phyloP scores from a whole-genome alignment of 2,113 vertebrate species.

The Hyla sarda region DNA sequence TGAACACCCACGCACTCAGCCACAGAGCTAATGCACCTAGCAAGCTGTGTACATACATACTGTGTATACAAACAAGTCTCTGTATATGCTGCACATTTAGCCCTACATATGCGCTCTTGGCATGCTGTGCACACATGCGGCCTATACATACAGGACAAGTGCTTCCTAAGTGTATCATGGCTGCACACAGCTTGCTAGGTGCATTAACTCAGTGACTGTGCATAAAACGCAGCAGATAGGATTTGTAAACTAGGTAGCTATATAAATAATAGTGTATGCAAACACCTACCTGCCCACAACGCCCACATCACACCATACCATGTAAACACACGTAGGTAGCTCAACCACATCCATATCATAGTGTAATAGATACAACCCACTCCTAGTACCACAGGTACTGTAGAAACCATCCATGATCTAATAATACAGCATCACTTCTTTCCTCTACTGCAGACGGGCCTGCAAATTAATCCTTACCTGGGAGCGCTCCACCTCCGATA shows the following conservation, averaged over 20 bases:
- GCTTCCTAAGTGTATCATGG: background rate
- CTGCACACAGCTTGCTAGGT: slow-evolving; percentile 16
- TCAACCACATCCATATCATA: background rate
- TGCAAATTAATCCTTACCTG: background rate
- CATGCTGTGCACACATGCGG: slow-evolving; percentile 1
- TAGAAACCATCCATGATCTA: background rate
- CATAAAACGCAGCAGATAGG: background rate
- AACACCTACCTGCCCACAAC: background rate
- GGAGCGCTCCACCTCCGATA: background rate
- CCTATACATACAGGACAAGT: background rate
- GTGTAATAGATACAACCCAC: background rate
- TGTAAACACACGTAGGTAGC: background rate
- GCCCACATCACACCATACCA: background rate
- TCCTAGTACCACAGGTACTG: background rate
- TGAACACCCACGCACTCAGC: slow-evolving; percentile 72
- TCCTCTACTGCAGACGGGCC: background rate
- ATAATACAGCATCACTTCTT: no score
- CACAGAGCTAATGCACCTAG: slow-evolving; percentile 61
- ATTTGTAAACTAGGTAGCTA: background rate
- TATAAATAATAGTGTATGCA: background rate
- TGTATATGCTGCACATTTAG: background rate
- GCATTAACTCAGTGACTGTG: slow-evolving; percentile 24
- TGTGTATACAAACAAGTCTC: slow-evolving; percentile 55
- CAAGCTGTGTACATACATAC: slow-evolving; percentile 69
- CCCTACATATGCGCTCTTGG: slow-evolving; percentile 13